Conservation (phyloP, 2,113 vertebrate species). For the Gallinago jamesoni region DNA sequence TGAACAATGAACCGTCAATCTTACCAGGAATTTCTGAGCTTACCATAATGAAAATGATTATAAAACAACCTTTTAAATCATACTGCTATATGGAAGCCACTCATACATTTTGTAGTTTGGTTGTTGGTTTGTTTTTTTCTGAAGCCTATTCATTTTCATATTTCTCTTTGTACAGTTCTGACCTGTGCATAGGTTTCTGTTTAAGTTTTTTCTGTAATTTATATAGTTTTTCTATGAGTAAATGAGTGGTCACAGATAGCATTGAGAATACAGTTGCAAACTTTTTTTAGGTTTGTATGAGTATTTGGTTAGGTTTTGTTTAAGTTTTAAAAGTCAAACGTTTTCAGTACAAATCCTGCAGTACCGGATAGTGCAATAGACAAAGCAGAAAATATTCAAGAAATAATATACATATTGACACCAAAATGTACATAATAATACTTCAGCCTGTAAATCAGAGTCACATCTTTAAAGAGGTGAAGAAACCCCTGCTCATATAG, state of each 20-base stretch:
- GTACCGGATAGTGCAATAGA: background rate
- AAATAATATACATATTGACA: background rate
- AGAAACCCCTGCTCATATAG: background rate
- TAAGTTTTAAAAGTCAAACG: background rate
- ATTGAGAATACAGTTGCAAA: background rate
- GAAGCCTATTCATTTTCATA: background rate
- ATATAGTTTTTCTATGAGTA: background rate
- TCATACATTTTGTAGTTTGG: background rate
- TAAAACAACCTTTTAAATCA: background rate
- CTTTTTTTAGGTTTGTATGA: background rate
- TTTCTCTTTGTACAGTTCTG: background rate
- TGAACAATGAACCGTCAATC: background rate
- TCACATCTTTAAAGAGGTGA: background rate
- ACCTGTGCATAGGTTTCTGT: background rate
- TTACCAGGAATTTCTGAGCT: background rate
- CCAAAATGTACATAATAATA: background rate
- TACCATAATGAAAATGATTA: background rate
- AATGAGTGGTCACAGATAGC: background rate
- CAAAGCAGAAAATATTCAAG: background rate
- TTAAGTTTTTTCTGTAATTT: background rate
- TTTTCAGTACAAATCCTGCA: background rate
- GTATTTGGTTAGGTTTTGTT: background rate
- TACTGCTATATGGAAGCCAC: background rate
- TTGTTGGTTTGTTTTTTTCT: fast-evolving
- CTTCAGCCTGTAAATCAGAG: background rate